phyloP scores from a whole-genome alignment of 2,113 vertebrate species.

The Hydrolagus affinis region DNA sequence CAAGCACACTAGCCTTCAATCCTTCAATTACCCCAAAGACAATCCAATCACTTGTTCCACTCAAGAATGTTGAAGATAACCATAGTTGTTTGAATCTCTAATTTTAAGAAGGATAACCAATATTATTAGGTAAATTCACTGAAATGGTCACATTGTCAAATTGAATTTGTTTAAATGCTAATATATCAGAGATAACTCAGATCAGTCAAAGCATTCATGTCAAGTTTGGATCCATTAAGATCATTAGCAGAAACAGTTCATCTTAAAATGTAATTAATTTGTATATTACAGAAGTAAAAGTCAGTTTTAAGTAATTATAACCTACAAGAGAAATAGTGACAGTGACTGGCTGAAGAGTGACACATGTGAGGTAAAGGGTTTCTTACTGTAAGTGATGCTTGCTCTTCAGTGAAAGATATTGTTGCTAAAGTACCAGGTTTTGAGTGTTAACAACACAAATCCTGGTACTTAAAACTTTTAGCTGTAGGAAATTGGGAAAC shows the following conservation, averaged over 20 bases:
- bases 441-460: not conserved
- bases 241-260: constrained; percentile 26
- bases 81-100: not conserved
- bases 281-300: constrained; percentile 7
- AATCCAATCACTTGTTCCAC: no score
- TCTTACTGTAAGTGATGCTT: not conserved
- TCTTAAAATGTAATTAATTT: constrained; percentile 31
- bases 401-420: not conserved
- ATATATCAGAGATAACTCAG: constrained; percentile 17
- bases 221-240: not conserved
- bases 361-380: not conserved
- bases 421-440: not conserved
- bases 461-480: not conserved
- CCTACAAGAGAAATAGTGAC: not conserved
- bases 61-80: constrained; percentile 6
- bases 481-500: not conserved
- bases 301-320: not conserved
- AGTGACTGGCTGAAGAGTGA: constrained; percentile 1
- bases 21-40: no score
- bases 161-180: constrained; percentile 11
- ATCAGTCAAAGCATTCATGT: constrained; percentile 21
- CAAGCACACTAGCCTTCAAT: no score
- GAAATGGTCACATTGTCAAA: constrained; percentile 25
- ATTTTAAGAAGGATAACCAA: not conserved
- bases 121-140: not conserved